phyloP scores from a whole-genome alignment of 2,113 vertebrate genomes.

The Zapornia atra region DNA sequence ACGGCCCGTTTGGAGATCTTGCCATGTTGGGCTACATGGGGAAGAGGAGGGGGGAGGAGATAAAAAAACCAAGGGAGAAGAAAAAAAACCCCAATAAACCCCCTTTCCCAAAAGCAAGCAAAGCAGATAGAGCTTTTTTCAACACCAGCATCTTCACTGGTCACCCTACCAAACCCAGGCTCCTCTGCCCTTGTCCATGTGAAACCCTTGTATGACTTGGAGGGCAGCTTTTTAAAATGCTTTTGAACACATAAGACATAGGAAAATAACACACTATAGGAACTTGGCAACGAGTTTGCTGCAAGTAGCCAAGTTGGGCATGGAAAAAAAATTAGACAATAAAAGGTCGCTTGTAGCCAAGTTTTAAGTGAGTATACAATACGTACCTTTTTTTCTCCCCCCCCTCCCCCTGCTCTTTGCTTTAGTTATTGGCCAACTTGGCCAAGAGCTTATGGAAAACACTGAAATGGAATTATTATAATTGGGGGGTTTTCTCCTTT shows the following conservation, averaged over 20 bases:
- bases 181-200: not conserved
- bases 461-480: conserved; percentile 32
- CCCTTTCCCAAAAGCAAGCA: not conserved
- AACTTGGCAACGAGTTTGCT: not conserved
- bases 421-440: conserved; percentile 37
- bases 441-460: conserved; percentile 39
- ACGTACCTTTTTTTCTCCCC: not conserved
- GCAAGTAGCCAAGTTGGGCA: conserved; percentile 23
- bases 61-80: no score
- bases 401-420: not conserved
- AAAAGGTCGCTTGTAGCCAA: conserved; percentile 32
- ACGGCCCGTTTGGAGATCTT: not conserved
- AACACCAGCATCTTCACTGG: not conserved
- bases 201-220: not conserved
- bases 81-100: no score
- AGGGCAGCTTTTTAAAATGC: not conserved
- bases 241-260: not conserved
- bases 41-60: accelerated
- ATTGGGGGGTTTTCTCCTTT: not conserved
- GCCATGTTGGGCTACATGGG: not conserved
- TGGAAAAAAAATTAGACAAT: conserved; percentile 39
- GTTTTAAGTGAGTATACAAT: conserved; percentile 21
- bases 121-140: not conserved
- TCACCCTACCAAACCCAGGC: not conserved
- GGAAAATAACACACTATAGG: not conserved